Conservation (phyloP, 1,140 invertebrate species). For the Lutraria rhynchaena region DNA sequence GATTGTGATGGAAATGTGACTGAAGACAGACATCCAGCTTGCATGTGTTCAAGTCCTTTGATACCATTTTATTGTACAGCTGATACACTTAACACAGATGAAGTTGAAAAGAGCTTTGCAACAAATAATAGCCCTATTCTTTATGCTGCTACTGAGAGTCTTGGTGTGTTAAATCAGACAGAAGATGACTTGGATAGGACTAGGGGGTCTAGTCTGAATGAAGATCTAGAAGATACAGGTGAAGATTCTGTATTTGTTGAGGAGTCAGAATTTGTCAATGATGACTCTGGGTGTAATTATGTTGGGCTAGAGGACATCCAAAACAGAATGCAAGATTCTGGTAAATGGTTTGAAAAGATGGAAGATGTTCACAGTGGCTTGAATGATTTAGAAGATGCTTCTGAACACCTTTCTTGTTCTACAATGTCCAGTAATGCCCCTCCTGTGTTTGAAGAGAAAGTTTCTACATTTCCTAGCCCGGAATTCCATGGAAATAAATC, state of each 20-base stretch:
- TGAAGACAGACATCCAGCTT: slow-evolving; percentile 23
- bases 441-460: slow-evolving; percentile 22
- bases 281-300: neutral
- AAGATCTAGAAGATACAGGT: neutral
- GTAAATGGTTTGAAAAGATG: slow-evolving; percentile 12
- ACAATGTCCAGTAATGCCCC: neutral
- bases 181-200: slow-evolving; percentile 21
- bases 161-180: too few species aligned
- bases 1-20: slow-evolving; percentile 19
- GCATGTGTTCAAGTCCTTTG: neutral
- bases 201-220: slow-evolving; percentile 28
- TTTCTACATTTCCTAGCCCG: slow-evolving; percentile 20
- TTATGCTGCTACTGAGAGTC: too few species aligned
- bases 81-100: neutral
- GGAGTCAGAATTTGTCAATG: too few species aligned
- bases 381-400: neutral
- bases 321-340: slow-evolving; percentile 25
- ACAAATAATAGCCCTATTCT: too few species aligned
- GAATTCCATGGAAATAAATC: neutral
- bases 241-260: slow-evolving; percentile 14
- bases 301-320: slow-evolving; percentile 23
- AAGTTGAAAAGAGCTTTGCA: too few species aligned
- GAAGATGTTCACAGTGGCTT: neutral
- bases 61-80: slow-evolving; percentile 9
- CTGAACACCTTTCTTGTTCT: neutral